Base-by-base conservation (phyloP, 2,113 vertebrate species). In the Tychaedon coryphoeus region DNA sequence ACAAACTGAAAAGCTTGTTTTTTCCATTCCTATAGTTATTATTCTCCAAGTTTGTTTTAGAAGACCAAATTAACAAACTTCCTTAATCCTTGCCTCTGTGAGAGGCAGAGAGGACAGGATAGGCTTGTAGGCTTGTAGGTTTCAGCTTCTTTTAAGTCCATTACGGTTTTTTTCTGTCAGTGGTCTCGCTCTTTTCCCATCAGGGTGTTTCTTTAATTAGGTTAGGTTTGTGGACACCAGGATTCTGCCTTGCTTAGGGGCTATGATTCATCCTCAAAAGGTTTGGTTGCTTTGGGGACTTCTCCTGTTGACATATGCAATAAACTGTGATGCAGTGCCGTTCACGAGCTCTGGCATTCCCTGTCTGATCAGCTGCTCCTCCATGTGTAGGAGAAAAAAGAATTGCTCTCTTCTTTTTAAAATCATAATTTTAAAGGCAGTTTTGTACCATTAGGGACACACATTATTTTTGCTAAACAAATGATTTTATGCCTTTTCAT, bases 251-350 rank as follows among this genome's bases (percentile, higher is more conserved):
- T 75, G 73, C 87, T 19, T 90, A 94, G 96, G 90, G 86, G 88
- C 87, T 95, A 56, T 97, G 97, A 98, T 90, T 98, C 98, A 98
- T 96, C 80, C 93, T 95, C 54, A 54, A 91, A 96, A 97, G 94
- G 67, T 69, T 7, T 75, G 54, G 90, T 94, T 95, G 96, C 97
- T 97, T 92, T 96, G 95, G 95, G 96, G 96, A 97, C 96, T 93
- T 95, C 88, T 71, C 65, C 76, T 97, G 88, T 90, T 95, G 89
- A 78, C 77, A 70, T 60, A 89, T 3, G 83, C 94, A 97, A 50
- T 40, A 84, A 97, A 91, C 57, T 38, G 29, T 19, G 54, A 93
- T 86, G 61, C 6, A 65, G 77, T 12, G 50, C 65, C 22, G 28
- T 88, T 71, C 90, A 72, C 61, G 58, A 93, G 82, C 69, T 90